These are phyloP conservation scores for Meteorus colon DNA, from an alignment of 2,888 invertebrate genomes.

Conservation along the genomic window DNA sequence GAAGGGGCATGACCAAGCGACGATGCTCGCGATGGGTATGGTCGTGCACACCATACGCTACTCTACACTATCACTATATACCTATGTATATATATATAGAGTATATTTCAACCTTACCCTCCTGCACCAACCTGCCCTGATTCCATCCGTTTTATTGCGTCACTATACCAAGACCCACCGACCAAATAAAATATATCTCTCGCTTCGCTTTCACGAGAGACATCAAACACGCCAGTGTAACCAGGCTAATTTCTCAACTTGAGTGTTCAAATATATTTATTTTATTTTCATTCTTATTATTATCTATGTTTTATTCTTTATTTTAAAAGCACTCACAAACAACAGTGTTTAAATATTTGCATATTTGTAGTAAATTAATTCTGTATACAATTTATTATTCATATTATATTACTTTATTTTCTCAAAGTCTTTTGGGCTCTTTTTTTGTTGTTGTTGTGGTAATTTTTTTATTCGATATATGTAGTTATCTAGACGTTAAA, in stretches of 20 bases:
- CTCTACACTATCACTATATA: constrained; percentile 7
- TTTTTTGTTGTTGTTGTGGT: no score
- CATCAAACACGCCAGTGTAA: not conserved
- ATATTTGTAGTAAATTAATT: constrained; percentile 7
- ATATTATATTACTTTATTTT: no score
- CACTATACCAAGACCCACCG: constrained; percentile 27
- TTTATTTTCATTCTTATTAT: not conserved
- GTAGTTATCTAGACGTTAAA: no score
- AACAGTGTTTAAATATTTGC: not conserved
- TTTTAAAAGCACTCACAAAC: not conserved
- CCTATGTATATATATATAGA: not conserved
- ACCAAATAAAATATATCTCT: constrained; percentile 21
- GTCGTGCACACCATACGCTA: constrained; percentile 18
- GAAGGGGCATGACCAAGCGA: constrained; percentile 25
- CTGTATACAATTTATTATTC: not conserved
- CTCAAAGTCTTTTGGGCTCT: no score
- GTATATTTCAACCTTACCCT: constrained; percentile 29
- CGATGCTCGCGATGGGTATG: constrained; percentile 32
- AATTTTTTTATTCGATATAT: no score
- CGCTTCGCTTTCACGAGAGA: constrained; percentile 23
- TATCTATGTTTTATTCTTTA: not conserved
- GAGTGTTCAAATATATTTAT: not conserved
- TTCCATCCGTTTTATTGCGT: constrained; percentile 36
- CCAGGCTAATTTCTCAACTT: constrained; percentile 10
- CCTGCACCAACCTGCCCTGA: constrained; percentile 31